Base-by-base conservation (phyloP, 2,113 vertebrate genomes). In the Tenebrosternarchus preto region DNA sequence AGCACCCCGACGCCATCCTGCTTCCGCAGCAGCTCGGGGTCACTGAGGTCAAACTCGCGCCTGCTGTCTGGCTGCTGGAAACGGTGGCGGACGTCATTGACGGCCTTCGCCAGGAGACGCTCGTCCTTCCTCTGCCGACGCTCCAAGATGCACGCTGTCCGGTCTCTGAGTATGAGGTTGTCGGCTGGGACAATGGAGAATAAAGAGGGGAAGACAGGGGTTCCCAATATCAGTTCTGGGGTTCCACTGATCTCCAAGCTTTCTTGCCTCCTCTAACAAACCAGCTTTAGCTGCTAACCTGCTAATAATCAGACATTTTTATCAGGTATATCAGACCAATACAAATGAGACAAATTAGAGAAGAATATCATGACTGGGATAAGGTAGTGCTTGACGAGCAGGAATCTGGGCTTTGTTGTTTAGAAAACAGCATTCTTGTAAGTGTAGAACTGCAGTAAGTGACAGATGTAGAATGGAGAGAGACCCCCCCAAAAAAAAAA, bases 41-140 rank as follows among this genome's bases (percentile, higher is more conserved):
- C 93, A 12, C 91, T 94, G 24, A 96, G 86, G 67, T 96, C 95
- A 78, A 92, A 95, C 71, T 96, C 95, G 0, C 90, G 91, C 11
- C 90, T 90, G 3, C 63, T 89, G 83, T 89, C 83, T 0, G 91
- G 93, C 71, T 81, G 89, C 92, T 98, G 97, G 80, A 91, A 90
- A 73, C 71, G 84, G 77, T 90, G 90, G 0, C 88, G 90, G 89
- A 93, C 96, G 55, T 90, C 86, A 0, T 0, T 77, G 0, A 93
- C 24, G n/a, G 90, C 92, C 80, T 83, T 90, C 3, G 92, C 90
- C 27, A 92, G 20, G 0, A 82, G 86, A 6, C 59, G 90, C 85
- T 82, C 85, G 1, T 93, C 88, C 55, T 89, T 91, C 63, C 69
- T 88, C 29, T 94, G 90, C 8, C 71, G 88, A 31, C 85, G 77